Evolutionary conservation across 1,140 invertebrate species (phyloP).

Genomic region (Drosophila auraria): DNA sequence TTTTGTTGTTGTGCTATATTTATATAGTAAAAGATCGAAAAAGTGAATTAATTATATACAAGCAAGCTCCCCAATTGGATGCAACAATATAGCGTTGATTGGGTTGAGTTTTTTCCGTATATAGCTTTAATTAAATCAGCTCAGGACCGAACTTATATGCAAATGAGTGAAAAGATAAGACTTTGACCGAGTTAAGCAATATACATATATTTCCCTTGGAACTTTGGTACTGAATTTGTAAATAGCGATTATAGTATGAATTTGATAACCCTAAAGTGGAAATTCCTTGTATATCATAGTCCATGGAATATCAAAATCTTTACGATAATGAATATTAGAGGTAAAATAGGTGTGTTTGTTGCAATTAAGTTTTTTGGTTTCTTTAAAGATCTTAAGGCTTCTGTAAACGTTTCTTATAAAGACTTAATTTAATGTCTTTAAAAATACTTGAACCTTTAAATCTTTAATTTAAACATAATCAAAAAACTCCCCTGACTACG

Average conservation of each 20-base stretch:
- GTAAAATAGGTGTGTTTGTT: not conserved
- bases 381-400: too few relatives aligned
- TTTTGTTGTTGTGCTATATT: slow-evolving; percentile 23
- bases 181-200: slow-evolving; percentile 10
- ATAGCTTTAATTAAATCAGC: slow-evolving; percentile 10
- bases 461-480: not conserved
- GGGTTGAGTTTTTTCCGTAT: not conserved
- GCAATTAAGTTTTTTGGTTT: not conserved
- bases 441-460: not conserved
- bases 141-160: not conserved
- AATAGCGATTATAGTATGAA: not conserved
- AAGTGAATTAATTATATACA: slow-evolving; percentile 33
- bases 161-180: slow-evolving; percentile 2
- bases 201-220: slow-evolving; percentile 1
- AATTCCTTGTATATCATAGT: not conserved
- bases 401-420: too few relatives aligned
- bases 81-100: slow-evolving; percentile 6
- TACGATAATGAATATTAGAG: too few relatives aligned
- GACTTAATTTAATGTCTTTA: too few relatives aligned
- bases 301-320: not conserved
- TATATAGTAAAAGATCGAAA: slow-evolving; percentile 13
- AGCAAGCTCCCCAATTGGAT: slow-evolving; percentile 15
- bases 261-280: not conserved
- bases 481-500: not conserved
- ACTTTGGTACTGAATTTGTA: not conserved